Percentiles rank a stretch among this genome's conserved stretches.
phyloP scores from a whole-genome alignment of 35 echinoderm and acorn worm species.

The Ophiothrix spiculata region DNA sequence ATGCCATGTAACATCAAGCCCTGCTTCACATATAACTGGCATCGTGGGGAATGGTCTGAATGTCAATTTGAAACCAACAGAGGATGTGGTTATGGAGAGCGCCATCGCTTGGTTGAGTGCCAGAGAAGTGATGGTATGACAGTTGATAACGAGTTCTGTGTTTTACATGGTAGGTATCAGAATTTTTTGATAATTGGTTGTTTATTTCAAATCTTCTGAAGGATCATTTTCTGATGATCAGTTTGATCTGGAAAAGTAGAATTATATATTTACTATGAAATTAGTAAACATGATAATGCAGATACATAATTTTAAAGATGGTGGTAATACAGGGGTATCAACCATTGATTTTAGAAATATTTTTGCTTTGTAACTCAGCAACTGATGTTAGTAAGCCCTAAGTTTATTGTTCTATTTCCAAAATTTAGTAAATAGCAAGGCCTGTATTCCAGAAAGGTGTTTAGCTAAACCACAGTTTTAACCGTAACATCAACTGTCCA shows the following conservation, averaged over 20 bases:
- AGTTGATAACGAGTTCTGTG: slow-evolving; percentile 60
- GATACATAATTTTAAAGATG: not conserved
- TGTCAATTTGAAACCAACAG: slow-evolving; percentile 71
- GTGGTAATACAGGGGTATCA: not conserved
- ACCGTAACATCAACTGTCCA: no score
- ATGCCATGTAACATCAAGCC: slow-evolving; percentile 77
- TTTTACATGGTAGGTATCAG: slow-evolving; percentile 48
- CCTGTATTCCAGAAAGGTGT: no score
- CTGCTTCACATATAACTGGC: slow-evolving; percentile 72
- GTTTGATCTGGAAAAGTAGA: not conserved
- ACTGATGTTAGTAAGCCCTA: no score
- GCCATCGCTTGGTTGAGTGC: slow-evolving; percentile 75
- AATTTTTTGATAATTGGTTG: not conserved
- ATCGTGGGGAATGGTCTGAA: slow-evolving; percentile 65
- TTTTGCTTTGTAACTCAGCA: no score
- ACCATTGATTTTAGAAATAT: no score
- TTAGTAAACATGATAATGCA: not conserved
- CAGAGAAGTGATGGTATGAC: slow-evolving; percentile 70
- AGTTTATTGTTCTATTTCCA: no score
- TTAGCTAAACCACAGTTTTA: no score
- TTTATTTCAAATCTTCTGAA: not conserved
- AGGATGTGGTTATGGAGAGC: slow-evolving; percentile 71
- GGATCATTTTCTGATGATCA: not conserved
- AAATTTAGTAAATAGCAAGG: no score
- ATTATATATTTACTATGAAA: not conserved